Conservation (phyloP, 2,797 vertebrate genomes). For the Sebastes nivosus region DNA sequence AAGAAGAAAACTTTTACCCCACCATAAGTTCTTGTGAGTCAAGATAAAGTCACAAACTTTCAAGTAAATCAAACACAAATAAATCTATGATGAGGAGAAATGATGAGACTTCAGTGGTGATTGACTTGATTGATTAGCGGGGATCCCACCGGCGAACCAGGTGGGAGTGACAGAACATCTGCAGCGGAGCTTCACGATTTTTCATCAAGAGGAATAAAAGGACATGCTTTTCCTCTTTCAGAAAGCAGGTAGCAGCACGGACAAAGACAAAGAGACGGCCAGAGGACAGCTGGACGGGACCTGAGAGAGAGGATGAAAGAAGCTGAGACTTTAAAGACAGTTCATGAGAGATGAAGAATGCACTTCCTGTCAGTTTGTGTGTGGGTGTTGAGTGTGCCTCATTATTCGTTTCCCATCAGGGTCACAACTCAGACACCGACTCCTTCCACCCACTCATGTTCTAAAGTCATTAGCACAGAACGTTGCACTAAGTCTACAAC, state of each 20-base stretch:
- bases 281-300: conserved; percentile 11
- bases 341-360: background rate
- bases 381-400: conserved; percentile 50
- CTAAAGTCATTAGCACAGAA: conserved; percentile 28
- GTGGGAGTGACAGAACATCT: conserved; percentile 44
- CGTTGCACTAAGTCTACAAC: background rate
- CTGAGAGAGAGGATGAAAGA: conserved; percentile 22
- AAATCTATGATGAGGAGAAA: conserved; percentile 39
- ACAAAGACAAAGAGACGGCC: conserved; percentile 7
- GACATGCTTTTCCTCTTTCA: conserved; percentile 55
- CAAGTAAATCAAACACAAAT: conserved; percentile 54
- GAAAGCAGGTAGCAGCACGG: background rate
- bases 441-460: conserved; percentile 45
- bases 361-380: background rate
- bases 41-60: conserved; percentile 42
- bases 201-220: conserved; percentile 50
- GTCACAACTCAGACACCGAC: conserved; percentile 21
- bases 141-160: conserved; percentile 22
- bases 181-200: background rate
- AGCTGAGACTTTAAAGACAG: conserved; percentile 28
- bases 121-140: conserved; percentile 63
- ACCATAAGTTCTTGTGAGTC: conserved; percentile 23
- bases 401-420: conserved; percentile 57
- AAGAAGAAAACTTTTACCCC: conserved; percentile 26
- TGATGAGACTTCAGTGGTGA: conserved; percentile 46